Base-by-base conservation (phyloP, 2,113 vertebrate species). In the Eurypyga helias region DNA sequence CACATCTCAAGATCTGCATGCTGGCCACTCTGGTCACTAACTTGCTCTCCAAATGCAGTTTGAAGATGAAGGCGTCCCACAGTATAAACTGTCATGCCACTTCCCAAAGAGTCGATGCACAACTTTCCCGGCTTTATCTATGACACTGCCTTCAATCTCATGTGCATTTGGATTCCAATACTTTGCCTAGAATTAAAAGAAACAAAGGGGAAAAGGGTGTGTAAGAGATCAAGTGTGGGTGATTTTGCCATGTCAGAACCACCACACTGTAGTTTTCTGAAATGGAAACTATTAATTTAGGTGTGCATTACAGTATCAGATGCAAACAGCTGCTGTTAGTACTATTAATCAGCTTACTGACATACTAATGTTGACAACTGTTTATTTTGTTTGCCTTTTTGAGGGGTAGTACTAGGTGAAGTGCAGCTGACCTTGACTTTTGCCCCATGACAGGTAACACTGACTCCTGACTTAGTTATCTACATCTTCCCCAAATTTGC, bases 11-110 rank as follows among this genome's bases (percentile, higher is more conserved):
- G 43, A 84, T 67, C 61, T 83, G 57, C 33, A 48, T 3, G 0
- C 25, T 17, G 58, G 55, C 17, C 8, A 18, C 21, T 85, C 36
- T 51, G 10, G 34, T 57, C 51, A 99, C 99, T 93, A 95, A 99
- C 99, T 99, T 76, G 99, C 98, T 99, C 99, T 99, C 99, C 99
- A 99, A 96, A 99, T 96, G 95, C 99, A 99, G 4, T 98, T 98
- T 67, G 99, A 98, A 10, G 99, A 98, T 13, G 99, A 98, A 2
- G 98, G 97, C 19, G 98, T 98, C 13, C 99, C 99, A 34, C 98
- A 99, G 97, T 99, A 99, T 89, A 99, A 97, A 43, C 98, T 98
- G 57, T 99, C 99, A 1, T 99, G 98, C 99, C 99, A 99, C 90
- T 99, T 99, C 49, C 99, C 99, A 86, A 99, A 99, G 21, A 99